These are phyloP conservation scores for Pseudolaguvia tuberculata DNA, from an alignment of 2,113 vertebrate genomes.

Conservation along the genomic window DNA sequence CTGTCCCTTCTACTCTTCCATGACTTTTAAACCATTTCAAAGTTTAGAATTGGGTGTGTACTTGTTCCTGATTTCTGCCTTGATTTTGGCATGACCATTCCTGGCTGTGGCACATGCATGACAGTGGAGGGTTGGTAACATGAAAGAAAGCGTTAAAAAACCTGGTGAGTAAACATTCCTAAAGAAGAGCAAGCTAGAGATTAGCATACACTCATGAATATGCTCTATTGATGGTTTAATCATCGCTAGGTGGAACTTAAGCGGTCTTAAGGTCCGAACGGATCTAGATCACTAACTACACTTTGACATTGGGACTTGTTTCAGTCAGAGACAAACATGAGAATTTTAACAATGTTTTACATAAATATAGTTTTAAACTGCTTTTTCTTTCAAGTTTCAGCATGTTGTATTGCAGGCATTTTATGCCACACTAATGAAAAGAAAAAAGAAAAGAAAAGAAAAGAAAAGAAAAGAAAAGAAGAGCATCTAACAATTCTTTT, in stretches of 20 bases:
- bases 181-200: conserved; percentile 9
- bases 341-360: conserved; percentile 66
- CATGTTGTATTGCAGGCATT: conserved; percentile 65
- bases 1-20: conserved; percentile 29
- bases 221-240: conserved; percentile 4
- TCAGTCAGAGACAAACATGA: conserved; percentile 48
- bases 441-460: conserved; percentile 18
- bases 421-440: conserved; percentile 44
- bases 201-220: conserved; percentile 1
- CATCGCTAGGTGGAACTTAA: conserved; percentile 13
- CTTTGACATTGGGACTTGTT: conserved; percentile 44
- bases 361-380: conserved; percentile 46
- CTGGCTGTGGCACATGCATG: conserved; percentile 84
- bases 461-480: conserved; percentile 8
- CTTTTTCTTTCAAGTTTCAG: conserved; percentile 65
- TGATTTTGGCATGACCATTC: conserved; percentile 86
- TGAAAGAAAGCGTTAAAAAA: conserved; percentile 42
- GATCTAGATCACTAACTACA: neutral
- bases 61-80: conserved; percentile 61
- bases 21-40: conserved; percentile 47
- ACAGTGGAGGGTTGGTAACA: conserved; percentile 72
- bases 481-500: conserved; percentile 15
- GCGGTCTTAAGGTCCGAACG: conserved; percentile 5
- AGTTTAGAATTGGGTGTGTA: conserved; percentile 52
- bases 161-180: neutral